A percentile compares a stretch with the other conserved stretches of the same genome.
Conservation (phyloP, 2,888 invertebrate species). For the Anthrax anthrax region DNA sequence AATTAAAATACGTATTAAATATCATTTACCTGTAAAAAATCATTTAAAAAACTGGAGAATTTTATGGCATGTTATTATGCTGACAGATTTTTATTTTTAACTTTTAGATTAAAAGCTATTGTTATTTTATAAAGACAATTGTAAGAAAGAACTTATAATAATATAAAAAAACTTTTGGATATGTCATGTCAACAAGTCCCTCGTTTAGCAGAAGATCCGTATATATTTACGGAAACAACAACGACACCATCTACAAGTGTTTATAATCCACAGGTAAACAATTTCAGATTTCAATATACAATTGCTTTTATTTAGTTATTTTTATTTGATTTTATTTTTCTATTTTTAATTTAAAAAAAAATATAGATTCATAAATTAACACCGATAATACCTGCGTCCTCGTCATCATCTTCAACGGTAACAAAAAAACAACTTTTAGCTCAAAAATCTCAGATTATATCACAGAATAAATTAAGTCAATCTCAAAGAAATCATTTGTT, state of each 20-base stretch:
- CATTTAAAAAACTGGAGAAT: too few species aligned
- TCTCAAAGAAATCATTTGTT: slow-evolving; percentile 8
- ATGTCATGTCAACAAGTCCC: slow-evolving; percentile 11
- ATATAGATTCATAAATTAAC: slow-evolving; percentile 11
- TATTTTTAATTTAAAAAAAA: neutral
- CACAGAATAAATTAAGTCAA: neutral
- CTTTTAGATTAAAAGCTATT: too few species aligned
- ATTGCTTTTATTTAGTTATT: too few species aligned
- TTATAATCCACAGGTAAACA: slow-evolving; percentile 31
- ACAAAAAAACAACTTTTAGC: slow-evolving; percentile 5
- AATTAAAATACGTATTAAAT: too few species aligned
- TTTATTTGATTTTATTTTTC: too few species aligned
- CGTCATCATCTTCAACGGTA: slow-evolving; percentile 1
- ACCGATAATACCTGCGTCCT: slow-evolving; percentile 8
- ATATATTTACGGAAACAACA: slow-evolving; percentile 35
- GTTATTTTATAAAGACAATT: too few species aligned
- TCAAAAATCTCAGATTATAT: slow-evolving; percentile 4
- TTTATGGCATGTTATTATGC: too few species aligned
- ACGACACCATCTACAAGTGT: slow-evolving; percentile 30
- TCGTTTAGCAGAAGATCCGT: slow-evolving; percentile 30
- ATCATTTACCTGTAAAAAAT: too few species aligned
- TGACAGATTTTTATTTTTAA: too few species aligned
- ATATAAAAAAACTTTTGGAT: neutral
- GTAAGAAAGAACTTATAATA: too few species aligned
- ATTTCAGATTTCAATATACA: too few species aligned